Evolutionary conservation across 2,797 vertebrate species (phyloP).

Genomic region (Rhynchotus rufescens): DNA sequence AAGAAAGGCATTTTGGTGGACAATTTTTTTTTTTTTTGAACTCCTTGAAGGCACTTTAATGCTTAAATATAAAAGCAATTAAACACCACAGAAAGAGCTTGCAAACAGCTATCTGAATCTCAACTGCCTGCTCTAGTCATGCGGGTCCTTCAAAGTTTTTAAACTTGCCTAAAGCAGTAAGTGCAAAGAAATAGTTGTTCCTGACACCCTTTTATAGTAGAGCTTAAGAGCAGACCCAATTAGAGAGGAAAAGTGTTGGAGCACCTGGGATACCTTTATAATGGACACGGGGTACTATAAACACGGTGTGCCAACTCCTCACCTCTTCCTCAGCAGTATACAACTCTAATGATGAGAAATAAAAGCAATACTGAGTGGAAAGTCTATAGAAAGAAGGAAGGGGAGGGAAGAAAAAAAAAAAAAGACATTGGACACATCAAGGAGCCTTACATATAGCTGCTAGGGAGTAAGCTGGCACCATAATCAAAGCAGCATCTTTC

Average conservation of each 20-base stretch:
- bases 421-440: accelerated
- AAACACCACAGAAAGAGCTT: background rate
- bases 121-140: background rate
- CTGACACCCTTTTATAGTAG: background rate
- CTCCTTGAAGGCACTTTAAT: background rate
- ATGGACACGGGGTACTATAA: accelerated
- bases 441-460: background rate
- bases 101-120: accelerated
- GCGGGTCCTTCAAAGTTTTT: background rate
- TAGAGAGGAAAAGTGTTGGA: background rate
- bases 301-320: background rate
- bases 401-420: too few relatives aligned
- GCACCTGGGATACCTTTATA: background rate
- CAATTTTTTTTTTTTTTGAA: background rate
- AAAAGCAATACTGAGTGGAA: accelerated
- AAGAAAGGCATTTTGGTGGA: background rate
- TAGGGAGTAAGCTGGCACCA: background rate
- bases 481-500: accelerated
- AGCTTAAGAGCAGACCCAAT: accelerated
- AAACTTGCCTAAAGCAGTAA: background rate
- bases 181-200: background rate
- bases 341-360: background rate
- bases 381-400: background rate
- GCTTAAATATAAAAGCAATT: background rate
- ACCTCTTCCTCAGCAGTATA: background rate